A percentile compares a stretch with the other conserved stretches of the same genome.
phyloP scores from a whole-genome alignment of 2,888 invertebrate species.

The Hypena proboscidalis region DNA sequence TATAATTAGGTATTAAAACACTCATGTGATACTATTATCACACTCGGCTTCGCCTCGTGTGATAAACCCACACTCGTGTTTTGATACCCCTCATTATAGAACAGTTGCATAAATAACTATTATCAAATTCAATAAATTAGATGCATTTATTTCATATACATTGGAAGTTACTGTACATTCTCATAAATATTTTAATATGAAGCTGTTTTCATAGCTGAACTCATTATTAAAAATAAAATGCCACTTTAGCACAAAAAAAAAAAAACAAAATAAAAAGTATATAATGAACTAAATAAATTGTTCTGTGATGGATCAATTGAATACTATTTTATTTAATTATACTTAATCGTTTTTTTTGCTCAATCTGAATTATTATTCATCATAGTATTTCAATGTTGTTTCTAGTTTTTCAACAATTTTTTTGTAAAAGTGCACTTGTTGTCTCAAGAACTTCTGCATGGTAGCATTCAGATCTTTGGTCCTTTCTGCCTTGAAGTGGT shows the following conservation, averaged over 20 bases:
- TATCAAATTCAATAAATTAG: conserved; percentile 35
- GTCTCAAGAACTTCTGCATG: conserved; percentile 93
- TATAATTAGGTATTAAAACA: too few species aligned
- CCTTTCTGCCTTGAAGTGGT: conserved; percentile 95
- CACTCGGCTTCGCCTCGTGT: too few species aligned
- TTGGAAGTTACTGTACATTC: conserved; percentile 14
- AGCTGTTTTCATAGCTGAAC: conserved; percentile 24
- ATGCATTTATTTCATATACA: conserved; percentile 31
- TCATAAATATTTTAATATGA: conserved; percentile 17
- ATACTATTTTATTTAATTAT: conserved; percentile 20
- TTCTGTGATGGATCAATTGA: conserved; percentile 39
- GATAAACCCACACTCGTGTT: too few species aligned
- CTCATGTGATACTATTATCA: too few species aligned
- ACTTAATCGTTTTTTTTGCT: conserved; percentile 37
- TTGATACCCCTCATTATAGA: too few species aligned
- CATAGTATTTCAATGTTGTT: conserved; percentile 78
- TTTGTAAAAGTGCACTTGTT: conserved; percentile 97
- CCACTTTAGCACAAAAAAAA: conserved; percentile 31
- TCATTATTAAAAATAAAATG: conserved; percentile 27
- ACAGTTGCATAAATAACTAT: too few species aligned
- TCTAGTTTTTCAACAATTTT: conserved; percentile 91
- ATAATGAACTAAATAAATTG: conserved; percentile 19
- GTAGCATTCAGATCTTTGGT: conserved; percentile 93
- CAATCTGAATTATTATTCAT: conserved; percentile 63
- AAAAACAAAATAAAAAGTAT: conserved; percentile 22